Evolutionary conservation across 92 coral and sea anemone genomes (phyloP), one percentile per base, ranked within the genome.

Genomic region (Actinostola sp.): DNA sequence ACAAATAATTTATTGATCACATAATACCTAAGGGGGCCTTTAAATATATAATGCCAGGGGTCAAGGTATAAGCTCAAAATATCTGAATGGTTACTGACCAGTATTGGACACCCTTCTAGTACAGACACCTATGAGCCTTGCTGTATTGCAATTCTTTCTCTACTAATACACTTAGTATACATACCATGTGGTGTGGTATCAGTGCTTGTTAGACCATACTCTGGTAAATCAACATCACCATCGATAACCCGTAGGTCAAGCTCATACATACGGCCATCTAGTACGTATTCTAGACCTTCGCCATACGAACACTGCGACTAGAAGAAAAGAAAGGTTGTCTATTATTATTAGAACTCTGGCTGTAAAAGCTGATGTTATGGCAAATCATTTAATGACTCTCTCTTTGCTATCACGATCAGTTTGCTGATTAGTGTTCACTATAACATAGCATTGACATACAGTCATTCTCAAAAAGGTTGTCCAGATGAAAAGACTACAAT

Each of bases 241-340:
- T 93, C 97, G 38, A 93, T 78, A 14, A 95, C 84, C 53, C 92
- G 81, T 43, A 88, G 73, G 49, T 95, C 99, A 31, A 95, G 81
- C 55, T 95, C 99, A 70, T 91, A 95, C 92, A 95, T 77, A n/a
- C 96, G 89, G 19, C 93, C 96, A 82, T 95, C 99, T 45, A 95
- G 85, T 25, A 87, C 97, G 83, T 82, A 95, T 54, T 95, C 99
- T 75, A 88, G 59, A 8, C 85, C 83, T 60, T 95, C 93, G 2
- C 92, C 92, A 86, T 86, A 86, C 28, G 97, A 95, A 63, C 99
- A 89, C 61, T 90, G 97, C 20, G 77, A 60, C 97, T 90, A 84
- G 1, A 68, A 30, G n/a, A 8, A 50, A 16, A 31, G 12, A 42
- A 36, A 11, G 4, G 42, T 36, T 36, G 42, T 8, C n/a, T n/a